A percentile compares a stretch with the other conserved stretches of the same genome.
These are phyloP conservation scores for Gracilinanus agilis DNA, from an alignment of 2,113 vertebrate genomes.

Conservation along the genomic window DNA sequence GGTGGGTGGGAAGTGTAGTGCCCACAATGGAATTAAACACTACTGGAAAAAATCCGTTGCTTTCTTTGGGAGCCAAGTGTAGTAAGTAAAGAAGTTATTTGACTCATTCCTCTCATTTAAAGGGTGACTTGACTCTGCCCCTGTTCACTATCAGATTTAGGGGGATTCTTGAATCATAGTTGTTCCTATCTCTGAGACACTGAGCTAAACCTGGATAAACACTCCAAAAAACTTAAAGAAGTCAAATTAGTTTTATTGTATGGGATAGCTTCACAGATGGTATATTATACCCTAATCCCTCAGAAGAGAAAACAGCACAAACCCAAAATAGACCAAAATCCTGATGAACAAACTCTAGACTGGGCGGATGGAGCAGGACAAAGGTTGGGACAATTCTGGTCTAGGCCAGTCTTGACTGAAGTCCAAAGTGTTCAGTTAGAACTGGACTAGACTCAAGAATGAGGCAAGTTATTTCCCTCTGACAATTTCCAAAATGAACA, in stretches of 20 bases:
- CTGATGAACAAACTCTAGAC: not conserved
- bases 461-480: not conserved
- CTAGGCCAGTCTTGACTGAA: not conserved
- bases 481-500: constrained; percentile 21
- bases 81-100: constrained; percentile 8
- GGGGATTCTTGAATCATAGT: not conserved
- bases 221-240: not conserved
- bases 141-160: constrained; percentile 21
- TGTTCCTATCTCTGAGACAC: not conserved
- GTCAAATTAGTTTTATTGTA: not conserved
- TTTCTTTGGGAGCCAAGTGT: constrained; percentile 25
- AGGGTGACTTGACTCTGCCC: constrained; percentile 25
- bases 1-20: not conserved
- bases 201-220: not conserved
- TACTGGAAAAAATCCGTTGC: constrained; percentile 8
- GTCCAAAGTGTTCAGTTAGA: not conserved
- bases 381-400: not conserved
- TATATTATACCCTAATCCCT: not conserved
- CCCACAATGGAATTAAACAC: not conserved
- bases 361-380: not conserved
- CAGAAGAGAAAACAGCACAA: constrained; percentile 14
- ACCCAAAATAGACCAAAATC: not conserved
- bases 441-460: not conserved
- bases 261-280: not conserved
- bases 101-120: not conserved